Conservation (phyloP, 2,888 invertebrate genomes). For the Leptopterna dolabrata region DNA sequence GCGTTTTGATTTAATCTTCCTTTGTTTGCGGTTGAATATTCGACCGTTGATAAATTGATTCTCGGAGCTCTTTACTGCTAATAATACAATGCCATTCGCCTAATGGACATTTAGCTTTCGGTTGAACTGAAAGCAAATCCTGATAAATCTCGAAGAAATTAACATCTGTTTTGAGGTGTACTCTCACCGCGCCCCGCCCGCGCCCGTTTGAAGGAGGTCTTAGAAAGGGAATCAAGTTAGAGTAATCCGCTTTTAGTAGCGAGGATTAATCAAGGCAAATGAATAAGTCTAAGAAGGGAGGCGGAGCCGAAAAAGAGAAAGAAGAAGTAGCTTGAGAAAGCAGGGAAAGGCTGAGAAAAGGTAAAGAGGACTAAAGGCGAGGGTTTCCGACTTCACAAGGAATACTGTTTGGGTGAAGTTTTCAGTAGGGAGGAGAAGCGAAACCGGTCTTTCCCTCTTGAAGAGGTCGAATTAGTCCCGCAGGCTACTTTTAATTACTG, state of each 20-base stretch:
- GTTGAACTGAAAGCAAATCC: not conserved
- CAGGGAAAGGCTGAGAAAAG: not conserved
- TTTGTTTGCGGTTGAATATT: too few species aligned
- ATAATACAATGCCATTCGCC: too few species aligned
- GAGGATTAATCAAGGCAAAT: conserved; percentile 11
- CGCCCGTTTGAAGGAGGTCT: not conserved
- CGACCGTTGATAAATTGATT: too few species aligned
- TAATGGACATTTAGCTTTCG: not conserved
- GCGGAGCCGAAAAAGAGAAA: conserved; percentile 7
- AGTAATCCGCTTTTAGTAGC: conserved; percentile 8
- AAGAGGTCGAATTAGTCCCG: not conserved
- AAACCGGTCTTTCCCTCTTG: not conserved
- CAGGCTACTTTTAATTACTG: not conserved
- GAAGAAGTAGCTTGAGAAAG: not conserved
- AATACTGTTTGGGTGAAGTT: conserved; percentile 3
- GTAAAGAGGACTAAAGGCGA: not conserved
- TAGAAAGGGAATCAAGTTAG: not conserved
- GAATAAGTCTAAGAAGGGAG: not conserved
- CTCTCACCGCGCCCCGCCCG: not conserved
- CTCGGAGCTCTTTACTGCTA: too few species aligned
- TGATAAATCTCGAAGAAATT: not conserved
- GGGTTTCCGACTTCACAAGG: not conserved
- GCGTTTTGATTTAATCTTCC: too few species aligned
- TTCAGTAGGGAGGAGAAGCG: not conserved
- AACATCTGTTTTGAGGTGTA: not conserved